phyloP scores from a whole-genome alignment of 2,113 vertebrate genomes.

The Rhinoderma darwinii region DNA sequence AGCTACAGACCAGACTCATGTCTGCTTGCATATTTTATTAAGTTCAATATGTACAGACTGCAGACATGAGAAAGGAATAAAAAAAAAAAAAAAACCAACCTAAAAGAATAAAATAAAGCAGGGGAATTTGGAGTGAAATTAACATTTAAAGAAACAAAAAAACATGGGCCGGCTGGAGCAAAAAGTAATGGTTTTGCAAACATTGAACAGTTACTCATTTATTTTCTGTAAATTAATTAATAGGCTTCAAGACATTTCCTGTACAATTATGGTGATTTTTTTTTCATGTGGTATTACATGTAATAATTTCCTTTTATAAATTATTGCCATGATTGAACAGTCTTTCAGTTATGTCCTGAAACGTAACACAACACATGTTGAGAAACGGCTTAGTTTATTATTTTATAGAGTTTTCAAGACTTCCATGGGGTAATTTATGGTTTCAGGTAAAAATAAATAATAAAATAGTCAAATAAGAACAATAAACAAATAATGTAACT shows the following conservation, averaged over 20 bases:
- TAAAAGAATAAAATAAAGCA: conserved; percentile 31
- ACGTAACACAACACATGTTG: conserved; percentile 43
- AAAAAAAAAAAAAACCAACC: neutral
- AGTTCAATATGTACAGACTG: conserved; percentile 4
- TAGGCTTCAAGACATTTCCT: conserved; percentile 30
- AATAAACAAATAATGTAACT: too few species aligned
- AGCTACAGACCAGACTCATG: conserved; percentile 30
- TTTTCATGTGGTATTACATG: neutral
- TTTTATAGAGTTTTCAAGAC: neutral
- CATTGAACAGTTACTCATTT: conserved; percentile 51
- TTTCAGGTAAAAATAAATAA: neutral
- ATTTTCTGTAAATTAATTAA: conserved; percentile 7
- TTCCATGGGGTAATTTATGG: neutral
- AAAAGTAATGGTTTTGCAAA: conserved; percentile 45
- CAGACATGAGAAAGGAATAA: conserved; percentile 6
- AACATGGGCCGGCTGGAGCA: neutral
- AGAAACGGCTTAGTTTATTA: conserved; percentile 27
- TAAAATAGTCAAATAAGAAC: neutral
- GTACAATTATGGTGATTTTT: conserved; percentile 16
- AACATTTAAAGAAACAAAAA: conserved; percentile 1
- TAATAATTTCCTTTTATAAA: neutral
- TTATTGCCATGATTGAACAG: conserved; percentile 34
- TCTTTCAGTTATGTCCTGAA: conserved; percentile 27
- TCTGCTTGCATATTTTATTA: neutral
- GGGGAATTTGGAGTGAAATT: conserved; percentile 9